These are phyloP conservation scores for Brevimyrus niger DNA, from an alignment of 2,113 vertebrate species.

Conservation along the genomic window DNA sequence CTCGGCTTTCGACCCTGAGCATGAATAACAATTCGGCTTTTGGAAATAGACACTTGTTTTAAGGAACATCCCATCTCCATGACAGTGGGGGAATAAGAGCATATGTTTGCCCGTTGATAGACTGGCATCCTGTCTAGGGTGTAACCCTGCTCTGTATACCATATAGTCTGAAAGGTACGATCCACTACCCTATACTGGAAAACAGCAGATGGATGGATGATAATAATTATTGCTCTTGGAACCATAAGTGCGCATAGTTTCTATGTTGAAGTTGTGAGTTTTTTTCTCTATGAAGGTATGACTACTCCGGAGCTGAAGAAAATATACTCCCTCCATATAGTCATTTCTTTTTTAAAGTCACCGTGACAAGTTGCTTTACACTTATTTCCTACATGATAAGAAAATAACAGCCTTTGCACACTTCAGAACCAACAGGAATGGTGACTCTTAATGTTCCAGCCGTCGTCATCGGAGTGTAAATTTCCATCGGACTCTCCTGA, in stretches of 20 bases:
- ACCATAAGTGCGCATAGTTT: background rate
- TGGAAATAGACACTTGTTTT: background rate
- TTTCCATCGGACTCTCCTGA: background rate
- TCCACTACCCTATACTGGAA: background rate
- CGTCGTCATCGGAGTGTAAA: background rate
- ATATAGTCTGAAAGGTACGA: background rate
- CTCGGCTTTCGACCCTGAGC: background rate
- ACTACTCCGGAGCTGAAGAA: background rate
- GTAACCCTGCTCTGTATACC: background rate
- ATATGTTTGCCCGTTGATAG: background rate
- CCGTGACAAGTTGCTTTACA: background rate
- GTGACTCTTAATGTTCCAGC: background rate
- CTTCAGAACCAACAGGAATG: background rate
- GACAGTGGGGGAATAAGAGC: background rate
- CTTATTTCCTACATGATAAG: background rate
- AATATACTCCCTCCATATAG: background rate
- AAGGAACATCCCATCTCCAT: background rate
- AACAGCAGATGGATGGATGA: background rate
- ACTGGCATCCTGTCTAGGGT: background rate
- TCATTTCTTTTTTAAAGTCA: background rate
- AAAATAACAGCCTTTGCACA: background rate
- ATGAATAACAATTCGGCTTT: background rate
- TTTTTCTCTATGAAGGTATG: background rate
- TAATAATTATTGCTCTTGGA: background rate
- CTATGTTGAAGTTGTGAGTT: background rate